Percentiles rank a stretch among this genome's conserved stretches.
Evolutionary conservation across 2,888 invertebrate genomes (phyloP).

Genomic region (Drepana falcataria): DNA sequence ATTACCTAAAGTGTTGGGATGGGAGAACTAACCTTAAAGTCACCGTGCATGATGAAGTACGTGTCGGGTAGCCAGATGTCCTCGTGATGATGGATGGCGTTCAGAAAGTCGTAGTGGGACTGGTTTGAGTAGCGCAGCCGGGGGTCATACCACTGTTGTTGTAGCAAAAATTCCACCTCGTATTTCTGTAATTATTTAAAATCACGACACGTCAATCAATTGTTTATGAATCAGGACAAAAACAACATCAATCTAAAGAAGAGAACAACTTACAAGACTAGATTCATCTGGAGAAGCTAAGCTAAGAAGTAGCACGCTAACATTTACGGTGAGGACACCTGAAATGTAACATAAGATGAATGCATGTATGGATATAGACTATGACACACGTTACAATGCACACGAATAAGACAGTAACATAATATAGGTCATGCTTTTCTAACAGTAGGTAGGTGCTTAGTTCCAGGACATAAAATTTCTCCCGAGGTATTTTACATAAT

Average conservation of each 20-base stretch:
- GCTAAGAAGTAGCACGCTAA: conserved; percentile 95
- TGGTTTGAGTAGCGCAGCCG: conserved; percentile 92
- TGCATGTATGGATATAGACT: background rate
- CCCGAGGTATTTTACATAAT: too few species aligned
- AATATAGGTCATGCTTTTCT: conserved; percentile 1
- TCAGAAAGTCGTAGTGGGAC: conserved; percentile 91
- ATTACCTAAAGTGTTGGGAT: conserved; percentile 5
- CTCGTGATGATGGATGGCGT: conserved; percentile 95
- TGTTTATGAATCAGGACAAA: conserved; percentile 8
- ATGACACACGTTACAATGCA: background rate
- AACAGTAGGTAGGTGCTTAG: conserved; percentile 1
- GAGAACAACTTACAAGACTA: conserved; percentile 88
- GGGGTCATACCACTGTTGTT: conserved; percentile 96
- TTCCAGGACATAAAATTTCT: background rate
- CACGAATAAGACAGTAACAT: background rate
- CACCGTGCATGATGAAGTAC: conserved; percentile 97
- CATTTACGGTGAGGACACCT: conserved; percentile 95
- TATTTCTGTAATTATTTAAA: conserved; percentile 86
- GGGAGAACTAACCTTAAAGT: conserved; percentile 83
- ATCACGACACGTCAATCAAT: background rate
- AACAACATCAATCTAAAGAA: conserved; percentile 9
- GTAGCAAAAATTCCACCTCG: conserved; percentile 95
- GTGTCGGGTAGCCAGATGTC: conserved; percentile 96
- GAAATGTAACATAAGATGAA: conserved; percentile 47
- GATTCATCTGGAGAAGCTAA: conserved; percentile 97